Conservation (phyloP, 2,797 vertebrate genomes). For the Buceros bicornis region DNA sequence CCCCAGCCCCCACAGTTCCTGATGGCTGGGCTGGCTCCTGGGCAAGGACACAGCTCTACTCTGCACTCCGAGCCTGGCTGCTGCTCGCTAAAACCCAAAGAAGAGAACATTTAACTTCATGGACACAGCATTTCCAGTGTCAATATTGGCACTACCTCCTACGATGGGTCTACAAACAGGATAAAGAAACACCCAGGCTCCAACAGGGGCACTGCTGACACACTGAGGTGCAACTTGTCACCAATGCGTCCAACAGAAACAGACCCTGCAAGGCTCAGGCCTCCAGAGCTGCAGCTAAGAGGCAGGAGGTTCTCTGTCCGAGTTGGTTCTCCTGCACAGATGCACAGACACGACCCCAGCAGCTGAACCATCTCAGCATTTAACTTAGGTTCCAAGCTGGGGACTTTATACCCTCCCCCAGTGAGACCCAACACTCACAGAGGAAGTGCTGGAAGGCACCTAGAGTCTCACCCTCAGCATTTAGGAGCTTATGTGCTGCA, state of each 20-base stretch:
- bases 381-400: slow-evolving; percentile 7
- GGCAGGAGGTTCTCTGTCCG: neutral
- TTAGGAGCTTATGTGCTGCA: neutral
- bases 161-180: neutral
- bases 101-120: neutral
- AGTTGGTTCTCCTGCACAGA: neutral
- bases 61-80: fast-evolving
- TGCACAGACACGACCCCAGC: neutral
- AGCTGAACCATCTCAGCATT: slow-evolving; percentile 36
- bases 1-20: neutral
- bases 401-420: slow-evolving; percentile 29
- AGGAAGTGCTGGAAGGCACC: neutral
- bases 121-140: neutral
- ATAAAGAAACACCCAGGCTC: neutral
- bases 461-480: neutral
- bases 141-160: neutral
- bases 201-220: neutral
- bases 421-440: neutral
- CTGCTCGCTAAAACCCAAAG: neutral
- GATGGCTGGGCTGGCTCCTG: neutral
- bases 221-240: neutral
- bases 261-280: neutral
- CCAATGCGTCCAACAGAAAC: neutral
- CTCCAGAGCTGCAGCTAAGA: neutral
- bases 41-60: neutral